Conservation (phyloP, 2,888 invertebrate genomes). For the Melanargia galathea region DNA sequence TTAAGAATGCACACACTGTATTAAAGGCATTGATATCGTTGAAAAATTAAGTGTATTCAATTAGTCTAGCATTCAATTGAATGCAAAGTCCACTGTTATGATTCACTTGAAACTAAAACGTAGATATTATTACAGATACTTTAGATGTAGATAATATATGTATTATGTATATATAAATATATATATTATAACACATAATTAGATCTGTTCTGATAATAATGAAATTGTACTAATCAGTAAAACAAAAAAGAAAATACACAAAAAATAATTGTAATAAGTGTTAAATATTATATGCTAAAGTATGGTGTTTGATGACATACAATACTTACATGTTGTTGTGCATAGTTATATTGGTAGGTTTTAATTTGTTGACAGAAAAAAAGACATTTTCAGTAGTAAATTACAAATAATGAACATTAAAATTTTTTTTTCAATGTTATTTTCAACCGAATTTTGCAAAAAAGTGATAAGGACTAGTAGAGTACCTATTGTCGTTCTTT, state of each 20-base stretch:
- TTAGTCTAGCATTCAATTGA: neutral
- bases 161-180: too few species aligned
- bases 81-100: neutral
- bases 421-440: neutral
- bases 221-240: slow-evolving; percentile 53
- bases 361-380: slow-evolving; percentile 30
- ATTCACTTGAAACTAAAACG: slow-evolving; percentile 23
- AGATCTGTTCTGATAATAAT: slow-evolving; percentile 62
- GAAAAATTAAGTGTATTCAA: slow-evolving; percentile 4
- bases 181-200: slow-evolving; percentile 8
- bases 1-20: neutral
- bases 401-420: neutral
- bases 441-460: too few species aligned
- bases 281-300: slow-evolving; percentile 69
- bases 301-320: slow-evolving; percentile 64
- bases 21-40: neutral
- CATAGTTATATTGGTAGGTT: slow-evolving; percentile 41
- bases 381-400: neutral
- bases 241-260: slow-evolving; percentile 43
- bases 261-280: slow-evolving; percentile 72
- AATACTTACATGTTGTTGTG: slow-evolving; percentile 52
- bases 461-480: too few species aligned
- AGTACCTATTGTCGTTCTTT: too few species aligned
- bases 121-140: slow-evolving; percentile 23
- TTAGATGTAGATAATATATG: slow-evolving; percentile 39